Base-by-base conservation (phyloP, 2,888 invertebrate genomes). In the Catocala sponsa region DNA sequence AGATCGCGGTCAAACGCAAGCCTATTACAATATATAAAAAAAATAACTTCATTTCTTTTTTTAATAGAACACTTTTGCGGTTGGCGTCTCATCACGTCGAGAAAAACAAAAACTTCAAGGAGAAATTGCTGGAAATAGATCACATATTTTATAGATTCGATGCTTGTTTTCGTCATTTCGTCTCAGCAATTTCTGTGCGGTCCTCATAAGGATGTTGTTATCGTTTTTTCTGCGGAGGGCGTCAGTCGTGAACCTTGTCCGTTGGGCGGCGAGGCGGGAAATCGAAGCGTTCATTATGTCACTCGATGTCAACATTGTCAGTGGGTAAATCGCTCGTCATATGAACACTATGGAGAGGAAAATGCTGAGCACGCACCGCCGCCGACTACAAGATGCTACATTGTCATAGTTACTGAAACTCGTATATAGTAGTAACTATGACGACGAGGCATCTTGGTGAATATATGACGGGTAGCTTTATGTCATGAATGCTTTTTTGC, bases 221-320 rank as follows among this genome's bases (percentile, higher is more conserved):
- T 79, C 63, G 35, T 6, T 38, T 59, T 72, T 79, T 65, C 71
- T 70, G 52, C 63, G 59, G 58, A 58, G 59, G 68, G 68, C 69
- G 32, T 48, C 11, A 63, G 65, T 52, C 56, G 55, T 63, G 15
- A 32, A 6, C 32, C 59, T 72, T 63, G 73, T 73, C 68, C 61
- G 13, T 64, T 35, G 61, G 13, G 72, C 74, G 76, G 63, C 67
- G 74, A 78, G 60, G 65, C 76, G 78, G 51, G 67, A 78, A 81
- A 83, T 77, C 70, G 66, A 66, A 57, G 5, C 53, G 68, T 73
- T 75, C 72, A 74, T 73, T 64, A 72, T 47, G 57, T 47, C 53
- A 52, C 49, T 41, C 52, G 44, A 55, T 41, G 62, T 55, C 46
- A 59, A 66, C 73, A 59, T 72, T 68, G 65, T 76, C 59, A 64